phyloP scores from a whole-genome alignment of 2,113 vertebrate species.

The Grammomys dolichurus region DNA sequence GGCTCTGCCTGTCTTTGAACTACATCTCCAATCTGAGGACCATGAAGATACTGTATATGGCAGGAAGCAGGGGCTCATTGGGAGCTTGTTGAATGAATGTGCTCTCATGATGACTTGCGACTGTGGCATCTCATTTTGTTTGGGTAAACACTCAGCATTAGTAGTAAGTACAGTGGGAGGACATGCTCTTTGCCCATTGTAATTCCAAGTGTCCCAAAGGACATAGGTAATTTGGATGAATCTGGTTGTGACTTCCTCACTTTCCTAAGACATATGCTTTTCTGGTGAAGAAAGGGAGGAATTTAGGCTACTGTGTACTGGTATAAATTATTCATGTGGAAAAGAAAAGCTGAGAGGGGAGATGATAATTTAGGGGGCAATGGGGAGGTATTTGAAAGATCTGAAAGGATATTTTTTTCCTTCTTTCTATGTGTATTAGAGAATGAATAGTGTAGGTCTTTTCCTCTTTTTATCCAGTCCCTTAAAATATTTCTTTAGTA shows the following conservation, averaged over 20 bases:
- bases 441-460: slow-evolving; percentile 62
- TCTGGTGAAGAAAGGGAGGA: slow-evolving; percentile 61
- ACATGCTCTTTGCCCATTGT: slow-evolving; percentile 55
- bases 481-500: slow-evolving; percentile 68
- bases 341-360: slow-evolving; percentile 64
- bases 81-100: neutral
- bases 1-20: neutral
- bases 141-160: slow-evolving; percentile 41
- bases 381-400: slow-evolving; percentile 67
- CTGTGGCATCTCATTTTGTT: neutral
- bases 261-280: slow-evolving; percentile 33
- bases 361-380: slow-evolving; percentile 66
- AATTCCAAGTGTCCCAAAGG: slow-evolving; percentile 21
- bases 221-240: slow-evolving; percentile 9
- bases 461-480: slow-evolving; percentile 54
- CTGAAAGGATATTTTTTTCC: slow-evolving; percentile 57
- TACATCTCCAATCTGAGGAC: neutral
- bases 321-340: slow-evolving; percentile 67
- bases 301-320: slow-evolving; percentile 21
- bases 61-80: neutral
- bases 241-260: slow-evolving; percentile 50
- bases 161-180: slow-evolving; percentile 1
- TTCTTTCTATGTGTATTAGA: slow-evolving; percentile 65
- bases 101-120: neutral
- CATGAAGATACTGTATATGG: neutral